Evolutionary conservation across 2,113 vertebrate genomes (phyloP).

Genomic region (Actenoides hombroni): DNA sequence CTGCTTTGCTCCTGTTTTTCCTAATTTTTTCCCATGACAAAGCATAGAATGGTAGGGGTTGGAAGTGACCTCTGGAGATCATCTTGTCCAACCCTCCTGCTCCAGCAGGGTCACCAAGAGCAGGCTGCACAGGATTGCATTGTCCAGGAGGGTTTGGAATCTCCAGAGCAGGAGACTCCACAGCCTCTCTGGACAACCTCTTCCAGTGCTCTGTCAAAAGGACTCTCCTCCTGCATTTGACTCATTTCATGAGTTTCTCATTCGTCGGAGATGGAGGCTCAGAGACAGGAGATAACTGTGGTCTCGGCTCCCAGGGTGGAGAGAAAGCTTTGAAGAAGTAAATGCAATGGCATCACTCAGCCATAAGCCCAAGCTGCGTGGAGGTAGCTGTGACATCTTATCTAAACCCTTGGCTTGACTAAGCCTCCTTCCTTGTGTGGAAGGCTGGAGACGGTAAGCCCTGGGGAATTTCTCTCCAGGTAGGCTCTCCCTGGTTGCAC

Average conservation of each 20-base stretch:
- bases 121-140: no score
- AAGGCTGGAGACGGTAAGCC: background rate
- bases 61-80: background rate
- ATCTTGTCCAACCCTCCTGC: background rate
- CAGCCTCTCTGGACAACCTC: background rate
- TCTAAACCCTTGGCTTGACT: background rate
- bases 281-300: background rate
- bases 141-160: background rate
- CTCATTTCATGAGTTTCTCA: accelerated
- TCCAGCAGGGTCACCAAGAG: background rate
- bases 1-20: background rate
- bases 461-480: background rate
- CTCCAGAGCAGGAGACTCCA: background rate
- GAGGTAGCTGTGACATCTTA: accelerated
- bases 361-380: accelerated
- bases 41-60: background rate
- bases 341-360: accelerated
- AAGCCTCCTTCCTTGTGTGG: accelerated
- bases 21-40: background rate
- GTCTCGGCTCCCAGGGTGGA: background rate
- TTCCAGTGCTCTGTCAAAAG: background rate
- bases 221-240: background rate
- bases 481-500: background rate
- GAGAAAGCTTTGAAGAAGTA: background rate
- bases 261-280: background rate